Evolutionary conservation across 2,113 vertebrate species (phyloP), one percentile per base, ranked within the genome.

Genomic region (Manacus vitellinus): DNA sequence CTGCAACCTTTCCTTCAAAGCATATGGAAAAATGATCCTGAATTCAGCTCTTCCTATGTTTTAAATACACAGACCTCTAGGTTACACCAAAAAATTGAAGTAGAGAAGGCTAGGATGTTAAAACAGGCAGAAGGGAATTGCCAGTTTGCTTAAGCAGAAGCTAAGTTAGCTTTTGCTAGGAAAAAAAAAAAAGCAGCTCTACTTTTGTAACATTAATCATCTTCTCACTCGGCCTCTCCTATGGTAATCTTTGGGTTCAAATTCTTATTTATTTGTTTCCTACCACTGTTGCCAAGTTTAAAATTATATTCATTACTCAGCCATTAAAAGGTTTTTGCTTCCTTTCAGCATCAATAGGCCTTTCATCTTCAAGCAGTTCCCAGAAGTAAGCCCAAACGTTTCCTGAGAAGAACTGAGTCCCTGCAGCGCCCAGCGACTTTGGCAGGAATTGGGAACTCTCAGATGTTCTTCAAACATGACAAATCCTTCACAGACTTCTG

Each of bases 221-320:
- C 67, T 72, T 87, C 74, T 83, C 61, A 70, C 31, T 74, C 63
- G 58, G 55, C 46, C 46, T 66, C 77, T 89, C 59, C 52, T 49
- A 21, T 2, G 1, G 31, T 46, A 81, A 93, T 88, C 91, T 94
- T 65, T 47, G 54, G 41, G 49, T 88, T 82, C 67, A 70, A 85
- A 43, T 67, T 89, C 75, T 72, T 47, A 78, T 62, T 89, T 74
- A 81, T 18, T 92, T 5, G 6, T 83, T 89, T 94, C 86, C 59
- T 90, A 66, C 28, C 43, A 33, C 61, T 66, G 59, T 46, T 54
- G 59, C 72, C 86, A 92, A 79, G 55, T 84, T 88, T 80, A 96
- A 96, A 97, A 92, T 94, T 77, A 89, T 27, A 66, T 91, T 86
- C 25, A 80, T 92, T 88, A 88, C 79, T 92, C 91, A 86, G 61